Evolutionary conservation across 2,888 invertebrate genomes (phyloP).

Genomic region (Loripinus fragilis): DNA sequence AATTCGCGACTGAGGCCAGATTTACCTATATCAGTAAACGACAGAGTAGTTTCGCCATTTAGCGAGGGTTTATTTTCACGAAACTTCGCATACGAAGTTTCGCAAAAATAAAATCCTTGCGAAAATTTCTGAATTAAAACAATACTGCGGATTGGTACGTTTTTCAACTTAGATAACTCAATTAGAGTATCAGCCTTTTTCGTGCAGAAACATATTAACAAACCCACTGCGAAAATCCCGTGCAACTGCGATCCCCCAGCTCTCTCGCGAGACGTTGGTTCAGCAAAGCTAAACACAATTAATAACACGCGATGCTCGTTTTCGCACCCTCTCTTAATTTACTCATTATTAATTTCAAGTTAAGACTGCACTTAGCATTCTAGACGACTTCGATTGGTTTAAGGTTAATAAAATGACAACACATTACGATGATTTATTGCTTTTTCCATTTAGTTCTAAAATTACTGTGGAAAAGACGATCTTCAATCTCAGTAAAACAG

Average conservation of each 20-base stretch:
- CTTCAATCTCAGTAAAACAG: neutral
- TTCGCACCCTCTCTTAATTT: conserved; percentile 21
- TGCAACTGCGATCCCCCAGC: conserved; percentile 28
- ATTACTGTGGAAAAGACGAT: neutral
- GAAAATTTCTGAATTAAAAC: too few relatives aligned
- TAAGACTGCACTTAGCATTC: neutral
- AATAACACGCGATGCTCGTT: neutral
- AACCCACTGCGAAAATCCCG: neutral
- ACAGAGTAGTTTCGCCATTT: too few relatives aligned
- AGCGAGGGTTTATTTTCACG: too few relatives aligned
- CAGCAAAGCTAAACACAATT: neutral
- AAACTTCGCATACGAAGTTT: too few relatives aligned
- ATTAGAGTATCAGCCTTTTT: too few relatives aligned
- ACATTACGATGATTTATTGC: neutral
- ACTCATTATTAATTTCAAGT: neutral
- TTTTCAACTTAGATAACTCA: too few relatives aligned
- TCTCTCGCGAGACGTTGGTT: conserved; percentile 44
- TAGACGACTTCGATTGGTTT: neutral
- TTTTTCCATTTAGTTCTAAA: neutral
- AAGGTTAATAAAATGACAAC: conserved; percentile 11
- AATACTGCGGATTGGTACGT: too few relatives aligned
- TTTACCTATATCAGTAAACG: too few relatives aligned
- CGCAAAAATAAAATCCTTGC: too few relatives aligned
- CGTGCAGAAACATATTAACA: neutral
- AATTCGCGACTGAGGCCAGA: too few relatives aligned